Evolutionary conservation across 2,797 vertebrate genomes (phyloP).

Genomic region (Syngnathus rostellatus): DNA sequence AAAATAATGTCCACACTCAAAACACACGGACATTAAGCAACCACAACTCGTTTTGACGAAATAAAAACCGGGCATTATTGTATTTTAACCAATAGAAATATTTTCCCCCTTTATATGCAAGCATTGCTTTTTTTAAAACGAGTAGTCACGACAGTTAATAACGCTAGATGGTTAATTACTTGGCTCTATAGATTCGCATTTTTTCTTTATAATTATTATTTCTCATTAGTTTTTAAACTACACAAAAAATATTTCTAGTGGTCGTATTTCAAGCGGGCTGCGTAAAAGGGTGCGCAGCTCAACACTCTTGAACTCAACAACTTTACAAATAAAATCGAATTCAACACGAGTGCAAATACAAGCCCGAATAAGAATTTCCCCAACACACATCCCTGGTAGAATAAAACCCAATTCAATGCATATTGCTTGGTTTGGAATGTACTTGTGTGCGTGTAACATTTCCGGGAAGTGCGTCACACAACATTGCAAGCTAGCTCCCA

Average conservation of each 20-base stretch:
- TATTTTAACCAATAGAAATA: background rate
- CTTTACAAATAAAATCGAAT: background rate
- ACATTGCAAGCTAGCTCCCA: constrained; percentile 20
- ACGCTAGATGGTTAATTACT: background rate
- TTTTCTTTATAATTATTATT: no score
- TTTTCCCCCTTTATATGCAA: background rate
- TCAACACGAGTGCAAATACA: background rate
- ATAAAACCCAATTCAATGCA: background rate
- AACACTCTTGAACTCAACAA: constrained; percentile 1
- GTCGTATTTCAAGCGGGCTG: background rate
- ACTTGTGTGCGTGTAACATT: background rate
- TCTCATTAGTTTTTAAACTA: no score
- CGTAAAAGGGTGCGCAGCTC: constrained; percentile 23
- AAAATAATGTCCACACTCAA: background rate
- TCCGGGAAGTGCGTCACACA: constrained; percentile 11
- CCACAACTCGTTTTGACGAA: background rate
- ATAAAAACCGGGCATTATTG: background rate
- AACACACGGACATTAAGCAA: background rate
- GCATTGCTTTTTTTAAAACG: background rate
- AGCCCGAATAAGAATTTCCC: no score
- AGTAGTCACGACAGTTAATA: background rate
- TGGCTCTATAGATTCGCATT: background rate
- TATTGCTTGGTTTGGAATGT: background rate
- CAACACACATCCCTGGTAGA: background rate
- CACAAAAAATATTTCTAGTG: background rate